Evolutionary conservation across 2,113 vertebrate genomes (phyloP), one percentile per base, ranked within the genome.

Genomic region (Polypterus bichir): DNA sequence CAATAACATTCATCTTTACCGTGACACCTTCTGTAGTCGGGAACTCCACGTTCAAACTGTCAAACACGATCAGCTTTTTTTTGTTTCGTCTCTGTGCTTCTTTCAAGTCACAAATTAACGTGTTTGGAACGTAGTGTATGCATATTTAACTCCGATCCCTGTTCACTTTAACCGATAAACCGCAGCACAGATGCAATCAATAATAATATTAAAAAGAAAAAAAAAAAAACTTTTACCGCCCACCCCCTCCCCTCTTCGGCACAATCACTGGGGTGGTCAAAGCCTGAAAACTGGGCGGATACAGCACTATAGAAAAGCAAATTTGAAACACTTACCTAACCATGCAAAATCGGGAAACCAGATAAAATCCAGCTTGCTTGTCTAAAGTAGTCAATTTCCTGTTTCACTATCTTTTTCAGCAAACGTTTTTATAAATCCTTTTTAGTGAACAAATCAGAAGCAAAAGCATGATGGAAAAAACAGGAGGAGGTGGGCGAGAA

Each of bases 201-300:
- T 27, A 27, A 27, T 27, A 27, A 27, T 27, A 27, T 27, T 27
- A 27, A 27, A 27, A 27, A 27, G 27, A 27, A 27, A 27, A 27
- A 27, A 27, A 27, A 27, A 27, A 27, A 27, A 27, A 27, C 27
- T 27, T 27, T 27, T 27, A 27, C 27, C 27, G 27, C 27, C 27
- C 27, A 27, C 27, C 27, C 27, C 27, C 27, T 27, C 27, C 70
- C 65, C 66, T 68, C 65, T 73, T 78, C 70, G 79, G 81, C 81
- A 82, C 79, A 68, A 67, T 78, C 65, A 53, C 55, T 47, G 64
- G 60, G 27, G 48, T 62, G 51, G 57, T 56, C 52, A 63, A 68
- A 8, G 76, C 73, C 75, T 75, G 81, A 74, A 75, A 83, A 74
- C 84, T 85, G 86, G 86, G 86, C 86, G 86, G 82, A 83, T 78